A percentile compares a stretch with the other conserved stretches of the same genome.
Evolutionary conservation across 2,888 invertebrate genomes (phyloP).

Genomic region (Drosophila acutilabella): DNA sequence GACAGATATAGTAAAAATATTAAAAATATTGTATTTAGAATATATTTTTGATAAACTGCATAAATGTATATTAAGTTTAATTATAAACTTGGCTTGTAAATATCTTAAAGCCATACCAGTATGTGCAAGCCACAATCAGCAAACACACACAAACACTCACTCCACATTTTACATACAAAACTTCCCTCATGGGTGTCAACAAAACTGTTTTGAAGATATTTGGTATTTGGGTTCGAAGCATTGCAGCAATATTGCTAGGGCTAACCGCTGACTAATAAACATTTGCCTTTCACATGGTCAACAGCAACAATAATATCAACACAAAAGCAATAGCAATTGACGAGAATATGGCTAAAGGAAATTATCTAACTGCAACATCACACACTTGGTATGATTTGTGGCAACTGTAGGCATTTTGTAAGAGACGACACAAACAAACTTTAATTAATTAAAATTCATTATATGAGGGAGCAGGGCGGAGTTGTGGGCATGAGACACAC

Average conservation of each 20-base stretch:
- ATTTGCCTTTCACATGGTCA: conserved; percentile 42
- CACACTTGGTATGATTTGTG: conserved; percentile 46
- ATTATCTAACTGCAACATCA: conserved; percentile 34
- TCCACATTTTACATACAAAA: neutral
- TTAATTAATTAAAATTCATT: conserved; percentile 80
- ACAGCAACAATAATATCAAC: conserved; percentile 21
- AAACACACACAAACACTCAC: neutral
- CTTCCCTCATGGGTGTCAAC: neutral
- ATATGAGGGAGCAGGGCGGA: conserved; percentile 18
- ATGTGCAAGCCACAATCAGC: conserved; percentile 13
- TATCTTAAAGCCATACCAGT: conserved; percentile 4
- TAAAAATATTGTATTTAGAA: neutral
- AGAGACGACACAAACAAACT: conserved; percentile 50
- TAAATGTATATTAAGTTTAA: conserved; percentile 23
- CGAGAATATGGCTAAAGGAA: conserved; percentile 27
- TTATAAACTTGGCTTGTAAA: conserved; percentile 3
- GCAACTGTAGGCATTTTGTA: conserved; percentile 21
- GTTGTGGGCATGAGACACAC: conserved; percentile 13
- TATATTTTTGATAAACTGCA: conserved; percentile 4
- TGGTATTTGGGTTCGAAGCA: neutral
- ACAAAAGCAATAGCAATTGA: conserved; percentile 4
- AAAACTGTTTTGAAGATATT: neutral
- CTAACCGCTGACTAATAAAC: conserved; percentile 36
- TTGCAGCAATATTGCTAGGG: conserved; percentile 7
- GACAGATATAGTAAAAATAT: neutral